Conservation (phyloP, 1,140 invertebrate genomes). For the Drosophila kanapiae region DNA sequence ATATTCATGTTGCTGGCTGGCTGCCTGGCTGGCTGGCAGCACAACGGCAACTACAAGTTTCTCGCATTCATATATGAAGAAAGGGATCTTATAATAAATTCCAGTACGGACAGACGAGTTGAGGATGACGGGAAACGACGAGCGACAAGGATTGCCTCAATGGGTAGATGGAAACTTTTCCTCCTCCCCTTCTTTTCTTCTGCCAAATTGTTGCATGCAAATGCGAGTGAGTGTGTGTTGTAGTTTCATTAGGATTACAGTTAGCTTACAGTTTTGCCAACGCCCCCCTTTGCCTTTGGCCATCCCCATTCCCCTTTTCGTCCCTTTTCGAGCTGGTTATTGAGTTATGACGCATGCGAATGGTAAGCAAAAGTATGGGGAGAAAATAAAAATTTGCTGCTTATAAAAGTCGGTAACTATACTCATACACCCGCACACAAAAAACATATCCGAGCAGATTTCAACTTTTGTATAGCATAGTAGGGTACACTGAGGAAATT, state of each 20-base stretch:
- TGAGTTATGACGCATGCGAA: conserved; percentile 83
- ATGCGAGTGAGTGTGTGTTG: conserved; percentile 68
- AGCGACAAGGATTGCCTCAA: conserved; percentile 47
- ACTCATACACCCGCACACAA: conserved; percentile 31
- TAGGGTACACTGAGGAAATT: background rate
- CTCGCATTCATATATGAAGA: conserved; percentile 76
- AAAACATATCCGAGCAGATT: conserved; percentile 41
- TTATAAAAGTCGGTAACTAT: conserved; percentile 78
- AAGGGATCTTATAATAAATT: conserved; percentile 83
- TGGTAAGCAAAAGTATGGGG: conserved; percentile 63
- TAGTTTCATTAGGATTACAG: conserved; percentile 85
- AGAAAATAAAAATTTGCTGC: conserved; percentile 78
- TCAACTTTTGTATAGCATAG: conserved; percentile 53
- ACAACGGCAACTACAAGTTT: conserved; percentile 64
- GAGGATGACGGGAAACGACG: conserved; percentile 57
- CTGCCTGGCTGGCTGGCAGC: conserved; percentile 6
- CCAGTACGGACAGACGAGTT: conserved; percentile 75
- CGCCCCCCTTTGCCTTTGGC: conserved; percentile 19
- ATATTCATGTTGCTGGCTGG: conserved; percentile 62
- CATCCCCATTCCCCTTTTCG: conserved; percentile 6
- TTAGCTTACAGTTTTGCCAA: conserved; percentile 69
- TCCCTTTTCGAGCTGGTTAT: conserved; percentile 61
- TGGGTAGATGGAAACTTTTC: conserved; percentile 28
- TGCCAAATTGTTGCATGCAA: conserved; percentile 82
- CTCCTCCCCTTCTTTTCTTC: conserved; percentile 25